Evolutionary conservation across 2,888 invertebrate species (phyloP).

Genomic region (Amblyteles armatorius): DNA sequence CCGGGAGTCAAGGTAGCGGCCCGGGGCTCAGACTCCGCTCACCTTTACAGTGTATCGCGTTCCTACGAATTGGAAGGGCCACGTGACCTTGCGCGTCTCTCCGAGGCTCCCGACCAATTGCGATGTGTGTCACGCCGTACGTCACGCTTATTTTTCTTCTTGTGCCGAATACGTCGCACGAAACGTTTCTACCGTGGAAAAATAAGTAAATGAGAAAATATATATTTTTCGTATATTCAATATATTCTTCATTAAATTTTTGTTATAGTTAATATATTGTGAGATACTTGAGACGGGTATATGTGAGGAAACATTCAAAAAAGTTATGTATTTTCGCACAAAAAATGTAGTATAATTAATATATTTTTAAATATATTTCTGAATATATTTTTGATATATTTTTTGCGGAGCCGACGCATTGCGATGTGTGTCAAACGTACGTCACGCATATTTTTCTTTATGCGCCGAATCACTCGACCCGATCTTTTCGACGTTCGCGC

Average conservation of each 20-base stretch:
- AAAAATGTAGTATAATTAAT: too few species aligned
- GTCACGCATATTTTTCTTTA: neutral
- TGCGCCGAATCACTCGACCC: too few species aligned
- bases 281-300: neutral
- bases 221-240: too few species aligned
- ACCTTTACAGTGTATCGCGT: neutral
- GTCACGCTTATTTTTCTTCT: neutral
- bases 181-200: too few species aligned
- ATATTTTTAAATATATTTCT: too few species aligned
- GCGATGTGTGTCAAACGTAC: conserved; percentile 4
- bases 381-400: too few species aligned
- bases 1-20: conserved; percentile 56
- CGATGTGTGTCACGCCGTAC: conserved; percentile 7
- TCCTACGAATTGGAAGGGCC: conserved; percentile 16
- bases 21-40: conserved; percentile 14
- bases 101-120: neutral
- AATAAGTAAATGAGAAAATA: too few species aligned
- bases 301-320: neutral
- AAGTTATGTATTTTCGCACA: neutral
- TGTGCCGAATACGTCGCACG: too few species aligned
- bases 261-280: neutral
- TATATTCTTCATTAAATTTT: neutral
- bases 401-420: neutral
- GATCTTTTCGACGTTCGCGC: too few species aligned
- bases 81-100: neutral